These are phyloP conservation scores for Triplophysa siluroides DNA, from an alignment of 2,113 vertebrate genomes.

Conservation along the genomic window DNA sequence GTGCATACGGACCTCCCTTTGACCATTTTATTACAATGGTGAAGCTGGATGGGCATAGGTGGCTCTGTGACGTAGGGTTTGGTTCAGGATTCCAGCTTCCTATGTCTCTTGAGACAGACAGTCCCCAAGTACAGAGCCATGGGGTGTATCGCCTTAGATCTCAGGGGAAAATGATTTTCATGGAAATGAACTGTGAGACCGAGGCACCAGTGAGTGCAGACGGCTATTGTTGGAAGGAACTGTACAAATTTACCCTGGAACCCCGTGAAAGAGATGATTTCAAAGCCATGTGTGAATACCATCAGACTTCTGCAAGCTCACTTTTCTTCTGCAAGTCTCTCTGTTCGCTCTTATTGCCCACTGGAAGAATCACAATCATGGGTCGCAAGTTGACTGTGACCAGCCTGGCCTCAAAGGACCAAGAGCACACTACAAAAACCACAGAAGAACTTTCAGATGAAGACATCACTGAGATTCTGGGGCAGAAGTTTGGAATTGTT, in stretches of 20 bases:
- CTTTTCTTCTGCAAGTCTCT: conserved; percentile 75
- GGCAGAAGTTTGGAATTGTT: conserved; percentile 68
- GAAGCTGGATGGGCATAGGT: conserved; percentile 59
- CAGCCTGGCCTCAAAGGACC: conserved; percentile 49
- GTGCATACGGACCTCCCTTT: conserved; percentile 68
- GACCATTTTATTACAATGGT: conserved; percentile 73
- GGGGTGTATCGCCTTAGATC: conserved; percentile 65
- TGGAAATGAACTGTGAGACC: conserved; percentile 63
- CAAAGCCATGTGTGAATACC: conserved; percentile 71
- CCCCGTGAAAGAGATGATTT: conserved; percentile 68
- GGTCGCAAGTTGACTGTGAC: conserved; percentile 66
- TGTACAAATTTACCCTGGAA: conserved; percentile 75
- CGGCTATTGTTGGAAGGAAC: conserved; percentile 50
- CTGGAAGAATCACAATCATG: conserved; percentile 68
- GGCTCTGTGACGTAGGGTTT: conserved; percentile 77
- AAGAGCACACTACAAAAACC: conserved; percentile 42
- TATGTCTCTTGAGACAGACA: conserved; percentile 66
- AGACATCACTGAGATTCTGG: conserved; percentile 68
- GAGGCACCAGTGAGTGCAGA: not conserved
- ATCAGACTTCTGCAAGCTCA: conserved; percentile 73
- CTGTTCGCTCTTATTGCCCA: conserved; percentile 66
- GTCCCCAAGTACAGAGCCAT: conserved; percentile 67
- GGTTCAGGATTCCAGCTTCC: conserved; percentile 62
- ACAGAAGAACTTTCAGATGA: conserved; percentile 65
- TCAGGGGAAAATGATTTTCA: conserved; percentile 36